A percentile compares a stretch with the other conserved stretches of the same genome.
Evolutionary conservation across 2,888 invertebrate species (phyloP).

Genomic region (Pantelozetes paolii): DNA sequence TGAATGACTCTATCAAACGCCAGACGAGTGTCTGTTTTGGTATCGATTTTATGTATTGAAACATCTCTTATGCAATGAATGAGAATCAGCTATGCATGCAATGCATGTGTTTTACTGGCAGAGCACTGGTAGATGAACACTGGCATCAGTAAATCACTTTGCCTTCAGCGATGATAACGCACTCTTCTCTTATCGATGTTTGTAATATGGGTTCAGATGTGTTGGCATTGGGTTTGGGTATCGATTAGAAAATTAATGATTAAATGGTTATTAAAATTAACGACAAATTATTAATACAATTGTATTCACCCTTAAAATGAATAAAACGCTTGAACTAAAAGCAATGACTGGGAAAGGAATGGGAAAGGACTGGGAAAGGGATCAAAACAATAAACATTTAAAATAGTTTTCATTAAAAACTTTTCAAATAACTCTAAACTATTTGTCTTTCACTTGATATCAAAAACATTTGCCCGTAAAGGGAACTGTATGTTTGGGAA

Average conservation of each 20-base stretch:
- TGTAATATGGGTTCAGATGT: neutral
- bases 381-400: neutral
- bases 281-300: slow-evolving; percentile 27
- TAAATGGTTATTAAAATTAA: too few species aligned
- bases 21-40: neutral
- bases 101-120: neutral
- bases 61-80: slow-evolving; percentile 18
- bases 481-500: too few species aligned
- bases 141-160: slow-evolving; percentile 29
- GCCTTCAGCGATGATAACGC: slow-evolving; percentile 31
- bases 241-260: slow-evolving; percentile 34
- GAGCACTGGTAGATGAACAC: neutral
- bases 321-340: too few species aligned
- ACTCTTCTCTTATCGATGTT: neutral
- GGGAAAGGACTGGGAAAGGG: neutral
- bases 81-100: neutral
- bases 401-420: slow-evolving; percentile 3
- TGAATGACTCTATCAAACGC: neutral
- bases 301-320: neutral
- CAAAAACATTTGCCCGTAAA: too few species aligned
- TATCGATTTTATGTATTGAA: slow-evolving; percentile 36
- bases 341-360: slow-evolving; percentile 1
- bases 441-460: neutral
- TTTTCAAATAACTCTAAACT: neutral
- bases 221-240: slow-evolving; percentile 16